Base-by-base conservation (phyloP, 2,113 vertebrate species). In the Cinclus cinclus region DNA sequence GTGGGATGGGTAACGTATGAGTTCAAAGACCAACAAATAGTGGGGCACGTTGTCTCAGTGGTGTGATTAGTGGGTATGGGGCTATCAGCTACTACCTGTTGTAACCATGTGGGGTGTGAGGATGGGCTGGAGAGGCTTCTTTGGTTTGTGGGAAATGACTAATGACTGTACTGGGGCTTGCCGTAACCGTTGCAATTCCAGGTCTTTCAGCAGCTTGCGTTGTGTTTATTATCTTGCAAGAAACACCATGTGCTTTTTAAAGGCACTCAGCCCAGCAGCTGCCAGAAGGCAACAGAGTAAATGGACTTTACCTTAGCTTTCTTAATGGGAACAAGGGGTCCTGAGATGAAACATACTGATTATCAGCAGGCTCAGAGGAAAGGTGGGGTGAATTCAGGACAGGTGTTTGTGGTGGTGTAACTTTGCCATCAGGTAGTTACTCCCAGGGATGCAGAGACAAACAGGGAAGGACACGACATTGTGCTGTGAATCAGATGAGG, bases 1-100 rank as follows among this genome's bases (percentile, higher is more conserved):
- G 58, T 6, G 15, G 62, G 89, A 59, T 6, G 3, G 75, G 41
- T 65, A 71, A 49, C 81, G 30, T 50, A 47, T 47, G 87, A 69
- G 55, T 82, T 93, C 50, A n/a, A 88, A 95, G 94, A 92, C 50
- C 87, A 96, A 41, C 56, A 91, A 85, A 83, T 71, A 85, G 33
- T 4, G 3, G 49, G 83, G 50, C 83, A 31, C 4, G 0, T 86
- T 84, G 68, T 92, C 93, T 89, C 87, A 41, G 56, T 44, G 10
- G 44, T 35, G 47, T 96, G 80, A 95, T 95, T 84, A 94, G 89
- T 76, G 89, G 92, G 78, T 86, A 83, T 76, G 73, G 78, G 82
- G 76, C 93, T 80, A 79, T 94, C 23, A 1, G 35, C 63, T 75
- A 63, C 94, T 97, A 92, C 96, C 94, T 91, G 89, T 81, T 96